Base-by-base conservation (phyloP, 2,888 invertebrate genomes). In the Thyatira batis region DNA sequence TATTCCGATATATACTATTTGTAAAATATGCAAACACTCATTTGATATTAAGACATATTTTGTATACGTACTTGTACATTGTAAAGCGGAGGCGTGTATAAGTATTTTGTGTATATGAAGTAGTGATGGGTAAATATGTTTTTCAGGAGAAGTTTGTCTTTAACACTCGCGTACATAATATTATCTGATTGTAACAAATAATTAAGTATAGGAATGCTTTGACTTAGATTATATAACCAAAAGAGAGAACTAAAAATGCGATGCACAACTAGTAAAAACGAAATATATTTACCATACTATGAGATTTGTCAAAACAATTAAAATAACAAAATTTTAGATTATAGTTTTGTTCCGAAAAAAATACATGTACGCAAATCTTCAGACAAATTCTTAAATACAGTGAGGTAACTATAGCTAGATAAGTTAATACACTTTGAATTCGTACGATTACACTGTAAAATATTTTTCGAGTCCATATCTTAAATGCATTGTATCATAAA, bases 1-100 rank as follows among this genome's bases (percentile, higher is more conserved):
- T 78, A 81, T 84, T 76, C 69, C 73, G 59, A 67, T 71, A 65
- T 71, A 65, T 66, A 67, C 66, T 63, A 74, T 76, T 79, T 78
- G 67, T 77, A 80, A 79, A 81, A 84, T 82, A 83, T 77, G 72
- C 80, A 79, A 76, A 75, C 65, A 39, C 39, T 39, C 39, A 39
- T 39, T 39, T 39, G 39, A 39, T 39, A 39, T 39, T 39, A 33
- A 13, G 33, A 33, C 33, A 13, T 33, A 33, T 33, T 13, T 13
- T 39, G 17, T 39, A 39, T 17, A 39, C 17, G 6, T 17, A 39
- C 17, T 39, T 39, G 17, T 39, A 39, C 39, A 39, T 39, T 39
- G 39, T 39, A 17, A 39, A 17, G 39, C 39, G 17, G 39, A 39
- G 39, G 39, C 39, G 17, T 39, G 39, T 39, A 39, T 17, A 39